Evolutionary conservation across 2,888 invertebrate species (phyloP), one percentile per base, ranked within the genome.

Genomic region (Drosophila antonietae): DNA sequence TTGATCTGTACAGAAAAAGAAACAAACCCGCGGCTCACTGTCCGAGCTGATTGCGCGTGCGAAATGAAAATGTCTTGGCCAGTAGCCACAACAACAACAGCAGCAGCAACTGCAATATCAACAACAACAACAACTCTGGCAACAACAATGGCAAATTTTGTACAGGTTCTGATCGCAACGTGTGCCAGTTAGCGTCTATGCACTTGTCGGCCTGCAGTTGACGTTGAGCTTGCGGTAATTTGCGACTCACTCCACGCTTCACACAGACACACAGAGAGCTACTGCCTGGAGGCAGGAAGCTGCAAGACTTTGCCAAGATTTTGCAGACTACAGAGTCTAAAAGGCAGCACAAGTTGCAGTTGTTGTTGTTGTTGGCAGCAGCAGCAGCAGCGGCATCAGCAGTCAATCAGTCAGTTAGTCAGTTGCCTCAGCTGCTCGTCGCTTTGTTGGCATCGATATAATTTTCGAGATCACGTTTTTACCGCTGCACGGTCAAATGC

Each of bases 381-480:
- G 33, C 44, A 20, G 41, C 41, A 28, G 28, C 41, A 31, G 43
- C 43, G 9, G 33, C 44, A 15, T 15, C 43, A 43, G 46, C 67
- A 64, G 67, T 52, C 61, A 65, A 62, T 55, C 61, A 62, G 59
- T 66, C 74, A 73, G 56, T 62, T 65, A 68, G 18, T 67, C 55
- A 67, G 63, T 49, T 58, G 64, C 44, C 51, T 71, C 60, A 68
- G 79, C 69, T 81, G 74, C 57, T 65, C 43, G 61, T 61, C 79
- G 73, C 79, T 68, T 51, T 68, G 75, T 41, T 68, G 75, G 69
- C 75, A 80, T 80, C 82, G 77, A 85, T 88, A 89, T 87, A 87
- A 89, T 89, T 87, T 51, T 85, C 75, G 77, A 88, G 83, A 88
- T 89, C 87, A 87, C 88, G 87, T 89, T 89, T 87, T 88, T 85